A percentile compares a stretch with the other conserved stretches of the same genome.
Evolutionary conservation across 2,888 invertebrate species (phyloP).

Genomic region (Drosophila neonasuta): DNA sequence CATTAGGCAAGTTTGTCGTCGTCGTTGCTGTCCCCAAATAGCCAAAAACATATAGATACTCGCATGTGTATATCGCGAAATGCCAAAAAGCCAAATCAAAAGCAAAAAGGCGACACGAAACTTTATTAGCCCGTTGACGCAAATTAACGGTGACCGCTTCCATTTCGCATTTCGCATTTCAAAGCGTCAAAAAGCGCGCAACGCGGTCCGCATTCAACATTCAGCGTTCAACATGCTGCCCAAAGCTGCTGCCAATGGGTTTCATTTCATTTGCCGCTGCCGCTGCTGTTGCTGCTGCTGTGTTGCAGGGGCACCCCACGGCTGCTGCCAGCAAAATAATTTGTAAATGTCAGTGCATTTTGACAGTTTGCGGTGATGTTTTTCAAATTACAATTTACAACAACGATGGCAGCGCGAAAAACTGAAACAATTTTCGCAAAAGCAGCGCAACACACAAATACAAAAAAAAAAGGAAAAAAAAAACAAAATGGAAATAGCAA

Average conservation of each 20-base stretch:
- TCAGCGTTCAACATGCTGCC: slow-evolving; percentile 21
- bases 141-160: slow-evolving; percentile 81
- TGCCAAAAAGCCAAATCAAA: slow-evolving; percentile 50
- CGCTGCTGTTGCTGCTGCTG: slow-evolving; percentile 21
- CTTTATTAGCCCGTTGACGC: slow-evolving; percentile 81
- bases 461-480: slow-evolving; percentile 16
- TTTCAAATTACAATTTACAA: slow-evolving; percentile 80
- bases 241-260: slow-evolving; percentile 39
- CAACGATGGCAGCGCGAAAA: slow-evolving; percentile 40
- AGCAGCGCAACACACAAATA: not conserved
- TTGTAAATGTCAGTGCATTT: slow-evolving; percentile 82
- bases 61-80: slow-evolving; percentile 33
- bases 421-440: slow-evolving; percentile 53
- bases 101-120: slow-evolving; percentile 72
- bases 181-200: slow-evolving; percentile 66
- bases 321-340: slow-evolving; percentile 79
- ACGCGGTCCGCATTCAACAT: not conserved
- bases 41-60: slow-evolving; percentile 16
- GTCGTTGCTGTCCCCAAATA: slow-evolving; percentile 22
- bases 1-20: slow-evolving; percentile 64
- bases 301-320: slow-evolving; percentile 50
- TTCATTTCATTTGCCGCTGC: slow-evolving; percentile 5
- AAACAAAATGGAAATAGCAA: slow-evolving; percentile 13
- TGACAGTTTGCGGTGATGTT: slow-evolving; percentile 82
- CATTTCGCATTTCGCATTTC: slow-evolving; percentile 78